Evolutionary conservation across 2,888 invertebrate genomes (phyloP).

Genomic region (Pimpla rufipes): DNA sequence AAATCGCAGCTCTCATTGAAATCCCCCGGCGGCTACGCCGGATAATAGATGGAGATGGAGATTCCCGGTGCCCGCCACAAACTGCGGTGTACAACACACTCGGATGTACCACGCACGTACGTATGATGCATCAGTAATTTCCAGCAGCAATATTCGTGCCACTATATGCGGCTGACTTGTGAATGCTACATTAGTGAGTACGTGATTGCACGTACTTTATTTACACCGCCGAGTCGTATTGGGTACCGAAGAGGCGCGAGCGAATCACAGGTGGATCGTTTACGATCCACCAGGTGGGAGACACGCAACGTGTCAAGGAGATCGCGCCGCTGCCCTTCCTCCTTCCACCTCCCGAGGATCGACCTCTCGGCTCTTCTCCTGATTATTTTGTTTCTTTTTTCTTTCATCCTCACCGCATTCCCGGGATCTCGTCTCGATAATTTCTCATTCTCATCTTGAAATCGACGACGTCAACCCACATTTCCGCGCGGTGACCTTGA

Average conservation of each 20-base stretch:
- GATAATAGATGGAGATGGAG: background rate
- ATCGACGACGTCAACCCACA: no score
- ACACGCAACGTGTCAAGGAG: slow-evolving; percentile 21
- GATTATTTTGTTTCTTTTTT: no score
- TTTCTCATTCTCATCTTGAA: no score
- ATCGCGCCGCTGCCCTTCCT: slow-evolving; percentile 4
- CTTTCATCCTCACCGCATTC: no score
- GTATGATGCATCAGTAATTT: slow-evolving; percentile 9
- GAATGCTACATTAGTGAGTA: background rate
- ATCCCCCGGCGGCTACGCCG: background rate
- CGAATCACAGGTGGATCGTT: slow-evolving; percentile 15
- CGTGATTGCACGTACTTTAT: slow-evolving; percentile 24
- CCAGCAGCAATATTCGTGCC: slow-evolving; percentile 8
- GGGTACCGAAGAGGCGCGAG: background rate
- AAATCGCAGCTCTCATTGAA: no score
- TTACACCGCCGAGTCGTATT: background rate
- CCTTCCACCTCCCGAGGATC: background rate
- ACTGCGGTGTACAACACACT: background rate
- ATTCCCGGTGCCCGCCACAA: background rate
- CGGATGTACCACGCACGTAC: background rate
- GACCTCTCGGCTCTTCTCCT: no score
- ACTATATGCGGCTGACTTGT: background rate
- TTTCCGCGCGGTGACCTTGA: no score
- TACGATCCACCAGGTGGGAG: background rate
- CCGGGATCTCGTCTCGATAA: no score